Base-by-base conservation (phyloP, 2,113 vertebrate genomes). In the Acanthochromis polyacanthus region DNA sequence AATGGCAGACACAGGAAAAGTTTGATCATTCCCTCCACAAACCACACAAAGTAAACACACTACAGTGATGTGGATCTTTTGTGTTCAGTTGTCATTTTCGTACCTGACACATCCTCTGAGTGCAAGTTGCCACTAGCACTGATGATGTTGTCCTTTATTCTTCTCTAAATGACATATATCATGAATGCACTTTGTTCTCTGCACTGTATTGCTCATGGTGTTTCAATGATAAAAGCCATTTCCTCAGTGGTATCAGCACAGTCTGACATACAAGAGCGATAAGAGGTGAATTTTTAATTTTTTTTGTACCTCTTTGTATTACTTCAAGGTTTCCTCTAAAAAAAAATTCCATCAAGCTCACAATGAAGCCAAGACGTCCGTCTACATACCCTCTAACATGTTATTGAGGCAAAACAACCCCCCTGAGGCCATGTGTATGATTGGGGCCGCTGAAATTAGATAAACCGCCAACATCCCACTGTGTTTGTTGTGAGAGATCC, bases 401-500 rank as follows among this genome's bases (percentile, higher is more conserved):
- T 53, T 73, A 51, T 76, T 0, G 22, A 78, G 59, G 67, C 43
- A 64, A 71, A 85, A 64, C 73, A 53, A 68, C 58, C 75, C 83
- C 80, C 81, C 63, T 1, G 65, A 82, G 85, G 75, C 81, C 64
- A 3, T 0, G 51, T 8, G 50, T 76, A 83, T 60, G 82, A 86
- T 75, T 62, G 78, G 63, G 72, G 60, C 71, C 0, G 53, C 60
- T 64, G 81, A 81, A 92, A 93, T 90, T 90, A 89, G 86, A 89
- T 92, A 88, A 82, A 72, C 71, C 51, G 78, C 81, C 83, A 93
- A 62, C 69, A 78, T 85, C 83, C 91, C 1, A 58, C 88, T 87
- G 91, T 75, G 81, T 80, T 80, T 92, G 85, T 89, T 89, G 75
- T 78, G 83, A 87, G 84, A 85, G 86, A 81, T 71, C 76, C 71